Conservation (phyloP, 2,888 invertebrate genomes). For the Allacma fusca region DNA sequence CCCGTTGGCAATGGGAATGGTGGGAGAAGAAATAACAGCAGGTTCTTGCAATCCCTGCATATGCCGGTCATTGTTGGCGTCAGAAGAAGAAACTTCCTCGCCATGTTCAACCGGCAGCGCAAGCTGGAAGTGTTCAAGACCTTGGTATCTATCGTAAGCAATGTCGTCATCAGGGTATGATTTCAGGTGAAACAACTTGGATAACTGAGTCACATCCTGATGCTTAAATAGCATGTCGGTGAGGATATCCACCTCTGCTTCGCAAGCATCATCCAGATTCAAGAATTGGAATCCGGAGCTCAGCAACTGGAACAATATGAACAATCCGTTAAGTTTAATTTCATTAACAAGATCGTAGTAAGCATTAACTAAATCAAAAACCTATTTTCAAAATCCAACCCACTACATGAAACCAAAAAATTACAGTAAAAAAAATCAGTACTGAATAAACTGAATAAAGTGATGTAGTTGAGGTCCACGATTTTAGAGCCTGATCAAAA, state of each 20-base stretch:
- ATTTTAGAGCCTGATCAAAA: too few relatives aligned
- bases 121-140: neutral
- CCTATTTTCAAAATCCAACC: too few relatives aligned
- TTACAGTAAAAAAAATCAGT: too few relatives aligned
- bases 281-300: constrained; percentile 73
- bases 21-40: constrained; percentile 41
- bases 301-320: constrained; percentile 28
- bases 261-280: constrained; percentile 77
- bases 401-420: too few relatives aligned
- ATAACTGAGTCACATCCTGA: constrained; percentile 39
- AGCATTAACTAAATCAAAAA: too few relatives aligned
- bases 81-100: neutral
- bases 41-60: constrained; percentile 39
- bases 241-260: constrained; percentile 73
- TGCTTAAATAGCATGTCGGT: constrained; percentile 69
- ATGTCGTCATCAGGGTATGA: constrained; percentile 36
- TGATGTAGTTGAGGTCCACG: too few relatives aligned
- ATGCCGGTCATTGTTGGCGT: neutral
- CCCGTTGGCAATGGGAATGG: constrained; percentile 50
- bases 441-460: too few relatives aligned
- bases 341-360: too few relatives aligned
- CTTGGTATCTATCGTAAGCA: neutral
- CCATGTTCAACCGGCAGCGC: constrained; percentile 30
- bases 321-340: neutral
- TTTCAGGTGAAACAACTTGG: constrained; percentile 48